These are phyloP conservation scores for Falco naumanni DNA, from an alignment of 2,797 vertebrate genomes.

Conservation along the genomic window DNA sequence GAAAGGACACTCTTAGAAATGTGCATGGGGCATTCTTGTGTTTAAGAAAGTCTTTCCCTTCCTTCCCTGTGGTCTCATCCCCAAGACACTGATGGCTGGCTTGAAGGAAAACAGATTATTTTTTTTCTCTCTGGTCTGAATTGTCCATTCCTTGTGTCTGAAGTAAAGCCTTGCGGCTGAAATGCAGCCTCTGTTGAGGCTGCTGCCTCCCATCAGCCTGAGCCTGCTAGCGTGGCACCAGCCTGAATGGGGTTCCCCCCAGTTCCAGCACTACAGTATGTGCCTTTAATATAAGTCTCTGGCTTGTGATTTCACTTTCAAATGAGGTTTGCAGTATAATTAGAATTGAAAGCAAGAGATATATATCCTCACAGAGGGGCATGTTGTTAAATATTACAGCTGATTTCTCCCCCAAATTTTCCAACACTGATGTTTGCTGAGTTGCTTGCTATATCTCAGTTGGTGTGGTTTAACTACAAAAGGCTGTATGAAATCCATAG, in stretches of 20 bases:
- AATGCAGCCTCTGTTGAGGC: neutral
- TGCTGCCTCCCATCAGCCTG: neutral
- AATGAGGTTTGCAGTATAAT: neutral
- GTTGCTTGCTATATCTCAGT: neutral
- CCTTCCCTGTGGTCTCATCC: neutral
- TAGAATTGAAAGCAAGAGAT: neutral
- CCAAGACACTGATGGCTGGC: neutral
- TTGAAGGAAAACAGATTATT: neutral
- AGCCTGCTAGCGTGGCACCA: neutral
- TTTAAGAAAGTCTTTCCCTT: neutral
- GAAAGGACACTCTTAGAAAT: neutral
- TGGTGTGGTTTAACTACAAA: neutral
- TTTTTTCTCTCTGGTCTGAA: neutral
- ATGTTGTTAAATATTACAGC: neutral
- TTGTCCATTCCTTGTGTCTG: neutral
- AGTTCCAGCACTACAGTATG: neutral
- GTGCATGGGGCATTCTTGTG: neutral
- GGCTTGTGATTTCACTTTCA: neutral
- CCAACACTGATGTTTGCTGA: neutral
- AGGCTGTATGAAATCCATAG: neutral
- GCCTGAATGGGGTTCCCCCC: neutral
- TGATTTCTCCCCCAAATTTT: neutral
- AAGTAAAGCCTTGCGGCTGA: neutral
- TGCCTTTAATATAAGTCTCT: neutral
- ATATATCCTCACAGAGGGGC: neutral